Conservation (phyloP, 2,113 vertebrate genomes). For the Odobenus rosmarus region DNA sequence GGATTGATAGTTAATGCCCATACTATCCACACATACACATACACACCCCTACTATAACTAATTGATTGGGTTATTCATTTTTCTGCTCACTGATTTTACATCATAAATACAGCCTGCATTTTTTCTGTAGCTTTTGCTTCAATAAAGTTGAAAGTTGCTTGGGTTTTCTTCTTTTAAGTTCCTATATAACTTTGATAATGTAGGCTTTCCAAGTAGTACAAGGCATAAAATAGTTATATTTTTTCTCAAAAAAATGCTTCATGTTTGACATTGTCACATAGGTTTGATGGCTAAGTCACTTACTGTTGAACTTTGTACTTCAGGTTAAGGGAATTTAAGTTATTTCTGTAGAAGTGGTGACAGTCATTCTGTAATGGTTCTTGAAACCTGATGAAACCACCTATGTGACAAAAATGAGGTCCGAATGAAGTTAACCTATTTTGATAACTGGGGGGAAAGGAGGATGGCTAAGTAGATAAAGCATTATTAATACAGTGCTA, state of each 20-base stretch:
- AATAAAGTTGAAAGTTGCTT: not conserved
- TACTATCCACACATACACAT: not conserved
- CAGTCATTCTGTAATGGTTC: not conserved
- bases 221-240: not conserved
- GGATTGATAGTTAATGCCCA: not conserved
- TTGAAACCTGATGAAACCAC: conserved; percentile 16
- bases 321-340: not conserved
- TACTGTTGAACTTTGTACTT: not conserved
- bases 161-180: not conserved
- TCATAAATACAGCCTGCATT: not conserved
- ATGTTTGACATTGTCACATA: not conserved
- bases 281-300: not conserved
- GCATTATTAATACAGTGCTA: not conserved
- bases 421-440: not conserved
- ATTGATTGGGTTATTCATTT: not conserved
- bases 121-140: not conserved
- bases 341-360: not conserved
- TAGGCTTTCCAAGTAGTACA: not conserved
- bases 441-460: not conserved
- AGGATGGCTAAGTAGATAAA: not conserved
- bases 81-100: not conserved
- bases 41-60: not conserved
- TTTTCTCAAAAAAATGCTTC: not conserved
- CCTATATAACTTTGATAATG: not conserved
- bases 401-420: not conserved